Percentiles rank a stretch among this genome's conserved stretches.
Evolutionary conservation across 2,113 vertebrate species (phyloP).

Genomic region (rat (Rattus norvegicus)): DNA sequence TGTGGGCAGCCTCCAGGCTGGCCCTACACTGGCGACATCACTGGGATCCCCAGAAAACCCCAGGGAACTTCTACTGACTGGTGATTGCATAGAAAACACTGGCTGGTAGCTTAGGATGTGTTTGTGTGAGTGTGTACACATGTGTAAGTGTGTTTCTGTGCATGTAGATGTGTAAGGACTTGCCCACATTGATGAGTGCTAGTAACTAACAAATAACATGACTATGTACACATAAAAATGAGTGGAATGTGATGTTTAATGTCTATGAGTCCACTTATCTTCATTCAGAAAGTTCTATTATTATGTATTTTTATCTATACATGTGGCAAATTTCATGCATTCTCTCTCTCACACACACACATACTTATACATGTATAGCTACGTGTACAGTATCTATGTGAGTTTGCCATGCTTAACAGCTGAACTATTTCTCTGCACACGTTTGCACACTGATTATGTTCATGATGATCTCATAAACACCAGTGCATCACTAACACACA

Average conservation of each 20-base stretch:
- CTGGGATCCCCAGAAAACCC: neutral
- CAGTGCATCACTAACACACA: fast-evolving
- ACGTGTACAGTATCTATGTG: fast-evolving
- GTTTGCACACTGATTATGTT: fast-evolving
- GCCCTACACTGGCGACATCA: fast-evolving
- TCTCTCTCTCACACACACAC: too few relatives aligned
- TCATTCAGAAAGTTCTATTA: neutral
- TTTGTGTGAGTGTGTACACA: too few relatives aligned
- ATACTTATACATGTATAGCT: too few relatives aligned
- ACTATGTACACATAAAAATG: neutral
- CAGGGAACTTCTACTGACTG: neutral
- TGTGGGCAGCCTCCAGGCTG: fast-evolving
- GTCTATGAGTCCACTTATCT: neutral
- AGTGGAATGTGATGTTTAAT: too few relatives aligned
- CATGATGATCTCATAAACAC: fast-evolving
- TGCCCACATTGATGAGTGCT: neutral
- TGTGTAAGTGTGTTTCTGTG: neutral
- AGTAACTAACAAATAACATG: neutral
- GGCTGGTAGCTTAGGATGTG: neutral
- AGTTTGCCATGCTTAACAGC: neutral
- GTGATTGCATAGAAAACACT: too few relatives aligned
- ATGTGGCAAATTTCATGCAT: neutral
- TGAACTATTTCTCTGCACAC: too few relatives aligned
- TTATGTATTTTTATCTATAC: too few relatives aligned
- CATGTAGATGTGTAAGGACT: neutral